These are phyloP conservation scores for Slavum lentiscoides DNA, from an alignment of 2,888 invertebrate species.

Conservation along the genomic window DNA sequence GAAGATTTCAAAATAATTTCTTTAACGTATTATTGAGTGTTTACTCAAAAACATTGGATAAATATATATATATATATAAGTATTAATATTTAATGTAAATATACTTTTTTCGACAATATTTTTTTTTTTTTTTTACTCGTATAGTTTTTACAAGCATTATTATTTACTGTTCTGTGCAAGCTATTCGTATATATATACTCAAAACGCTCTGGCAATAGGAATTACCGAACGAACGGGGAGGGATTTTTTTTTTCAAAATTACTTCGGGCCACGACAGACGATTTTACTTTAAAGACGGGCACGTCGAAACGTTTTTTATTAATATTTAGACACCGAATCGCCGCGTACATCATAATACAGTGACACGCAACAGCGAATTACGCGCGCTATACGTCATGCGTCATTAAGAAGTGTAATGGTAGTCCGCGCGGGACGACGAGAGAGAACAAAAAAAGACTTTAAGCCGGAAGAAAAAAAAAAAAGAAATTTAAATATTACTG, in stretches of 20 bases:
- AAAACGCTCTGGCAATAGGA: background rate
- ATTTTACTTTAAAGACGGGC: background rate
- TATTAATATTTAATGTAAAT: too few relatives aligned
- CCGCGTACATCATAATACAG: too few relatives aligned
- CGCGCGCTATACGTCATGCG: background rate
- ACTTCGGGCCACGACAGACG: conserved; percentile 7
- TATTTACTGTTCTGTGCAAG: too few relatives aligned
- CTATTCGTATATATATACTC: background rate
- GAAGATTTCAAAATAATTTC: too few relatives aligned
- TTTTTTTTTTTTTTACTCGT: too few relatives aligned
- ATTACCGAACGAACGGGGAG: background rate
- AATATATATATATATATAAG: too few relatives aligned
- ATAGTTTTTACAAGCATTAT: too few relatives aligned
- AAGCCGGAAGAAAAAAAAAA: conserved; percentile 11
- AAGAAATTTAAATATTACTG: background rate
- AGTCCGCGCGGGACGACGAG: background rate
- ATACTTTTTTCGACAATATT: too few relatives aligned
- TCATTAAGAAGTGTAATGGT: background rate
- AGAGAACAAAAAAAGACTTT: background rate
- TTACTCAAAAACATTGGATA: too few relatives aligned
- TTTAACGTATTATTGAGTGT: too few relatives aligned
- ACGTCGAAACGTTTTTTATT: background rate
- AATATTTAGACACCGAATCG: background rate
- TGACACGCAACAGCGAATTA: conserved; percentile 1
- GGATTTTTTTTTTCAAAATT: conserved; percentile 12